Conservation (phyloP, 2,113 vertebrate species). For the Enhydra lutris region DNA sequence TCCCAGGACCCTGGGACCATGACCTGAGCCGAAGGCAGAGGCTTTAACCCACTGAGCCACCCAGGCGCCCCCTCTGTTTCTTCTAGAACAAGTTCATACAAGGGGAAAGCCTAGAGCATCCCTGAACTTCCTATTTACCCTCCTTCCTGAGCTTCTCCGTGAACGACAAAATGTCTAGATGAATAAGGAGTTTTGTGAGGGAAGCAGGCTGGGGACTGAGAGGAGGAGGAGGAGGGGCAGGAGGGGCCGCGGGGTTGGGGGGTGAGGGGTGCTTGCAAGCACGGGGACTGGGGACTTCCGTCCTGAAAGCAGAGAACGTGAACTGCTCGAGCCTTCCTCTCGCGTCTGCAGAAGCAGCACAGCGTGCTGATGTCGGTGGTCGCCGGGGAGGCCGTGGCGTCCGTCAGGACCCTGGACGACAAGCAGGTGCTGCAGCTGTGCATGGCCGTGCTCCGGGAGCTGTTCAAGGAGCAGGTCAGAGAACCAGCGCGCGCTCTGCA, state of each 20-base stretch:
- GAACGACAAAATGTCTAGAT: too few species aligned
- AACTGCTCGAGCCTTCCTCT: background rate
- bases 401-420: slow-evolving; percentile 89
- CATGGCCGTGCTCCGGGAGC: slow-evolving; percentile 90
- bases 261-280: background rate
- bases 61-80: background rate
- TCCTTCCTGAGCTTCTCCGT: background rate
- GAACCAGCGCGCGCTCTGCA: accelerated
- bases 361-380: slow-evolving; percentile 96
- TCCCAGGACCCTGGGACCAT: too few species aligned
- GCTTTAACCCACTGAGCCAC: too few species aligned
- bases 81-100: background rate
- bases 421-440: slow-evolving; percentile 91
- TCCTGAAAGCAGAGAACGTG: background rate
- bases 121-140: background rate
- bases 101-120: background rate
- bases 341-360: slow-evolving; percentile 86
- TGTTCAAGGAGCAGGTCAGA: slow-evolving; percentile 96
- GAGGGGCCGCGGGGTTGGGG: background rate
- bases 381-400: slow-evolving; percentile 90
- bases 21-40: too few species aligned
- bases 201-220: background rate
- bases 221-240: background rate
- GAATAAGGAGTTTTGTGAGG: background rate
- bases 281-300: background rate